Percentiles rank a stretch among this genome's conserved stretches.
Evolutionary conservation across 2,797 vertebrate genomes (phyloP).

Genomic region (Parambassis ranga): DNA sequence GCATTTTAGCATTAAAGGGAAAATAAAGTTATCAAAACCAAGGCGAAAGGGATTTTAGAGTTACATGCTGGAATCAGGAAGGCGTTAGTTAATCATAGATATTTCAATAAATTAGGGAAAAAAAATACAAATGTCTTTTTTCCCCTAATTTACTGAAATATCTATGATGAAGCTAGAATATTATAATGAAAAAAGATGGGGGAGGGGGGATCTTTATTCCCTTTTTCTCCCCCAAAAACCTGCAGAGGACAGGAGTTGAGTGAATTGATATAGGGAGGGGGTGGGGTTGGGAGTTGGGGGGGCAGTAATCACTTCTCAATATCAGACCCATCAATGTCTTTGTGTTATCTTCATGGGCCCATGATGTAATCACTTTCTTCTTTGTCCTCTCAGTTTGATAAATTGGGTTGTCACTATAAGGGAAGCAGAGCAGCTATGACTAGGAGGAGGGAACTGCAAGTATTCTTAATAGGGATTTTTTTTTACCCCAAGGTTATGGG

Average conservation of each 20-base stretch:
- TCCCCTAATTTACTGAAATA: too few species aligned
- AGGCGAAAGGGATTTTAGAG: too few species aligned
- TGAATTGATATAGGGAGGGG: too few species aligned
- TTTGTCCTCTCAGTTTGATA: slow-evolving; percentile 42
- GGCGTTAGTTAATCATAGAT: too few species aligned
- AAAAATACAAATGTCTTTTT: too few species aligned
- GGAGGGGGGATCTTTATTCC: too few species aligned
- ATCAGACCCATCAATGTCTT: slow-evolving; percentile 41
- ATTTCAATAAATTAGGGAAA: too few species aligned
- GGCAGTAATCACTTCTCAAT: slow-evolving; percentile 37
- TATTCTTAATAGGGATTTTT: neutral
- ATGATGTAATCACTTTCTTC: slow-evolving; percentile 46
- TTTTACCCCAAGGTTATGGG: neutral
- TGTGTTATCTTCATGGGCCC: slow-evolving; percentile 31
- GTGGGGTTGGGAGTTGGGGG: too few species aligned
- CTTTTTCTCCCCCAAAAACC: neutral
- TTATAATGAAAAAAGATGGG: too few species aligned
- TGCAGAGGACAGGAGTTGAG: neutral
- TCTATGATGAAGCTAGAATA: too few species aligned
- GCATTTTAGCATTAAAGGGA: slow-evolving; percentile 18
- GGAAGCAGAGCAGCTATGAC: slow-evolving; percentile 3
- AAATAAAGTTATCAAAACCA: slow-evolving; percentile 28
- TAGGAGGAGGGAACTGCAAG: slow-evolving; percentile 10
- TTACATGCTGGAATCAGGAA: too few species aligned
- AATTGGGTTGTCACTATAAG: slow-evolving; percentile 44